These are phyloP conservation scores for Parus major DNA, from an alignment of 2,113 vertebrate genomes.

Conservation along the genomic window DNA sequence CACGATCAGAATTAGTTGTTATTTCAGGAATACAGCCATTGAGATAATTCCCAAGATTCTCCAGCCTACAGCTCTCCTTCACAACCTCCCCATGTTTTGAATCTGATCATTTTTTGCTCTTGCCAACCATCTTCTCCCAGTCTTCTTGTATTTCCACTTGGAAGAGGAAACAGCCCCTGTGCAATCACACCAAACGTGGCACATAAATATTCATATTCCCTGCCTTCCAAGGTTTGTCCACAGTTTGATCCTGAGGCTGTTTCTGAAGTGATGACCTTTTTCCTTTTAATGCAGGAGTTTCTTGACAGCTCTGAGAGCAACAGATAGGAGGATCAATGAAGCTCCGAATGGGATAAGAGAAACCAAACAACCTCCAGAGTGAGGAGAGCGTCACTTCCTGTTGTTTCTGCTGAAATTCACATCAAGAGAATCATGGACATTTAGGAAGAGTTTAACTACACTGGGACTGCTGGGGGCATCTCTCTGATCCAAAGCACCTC, in stretches of 20 bases:
- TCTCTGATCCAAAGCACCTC: not conserved
- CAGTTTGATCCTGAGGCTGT: not conserved
- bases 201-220: not conserved
- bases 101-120: not conserved
- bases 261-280: not conserved
- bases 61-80: not conserved
- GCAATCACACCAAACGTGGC: not conserved
- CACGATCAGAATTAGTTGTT: not conserved
- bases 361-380: not conserved
- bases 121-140: not conserved
- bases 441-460: not conserved
- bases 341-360: not conserved
- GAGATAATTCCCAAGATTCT: not conserved
- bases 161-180: not conserved
- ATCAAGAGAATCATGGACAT: not conserved
- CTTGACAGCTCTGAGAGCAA: not conserved
- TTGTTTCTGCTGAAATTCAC: not conserved
- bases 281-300: not conserved
- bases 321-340: not conserved
- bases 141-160: not conserved
- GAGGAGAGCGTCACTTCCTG: not conserved
- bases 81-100: not conserved
- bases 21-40: not conserved
- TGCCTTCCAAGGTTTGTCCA: not conserved
- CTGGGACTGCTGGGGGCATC: not conserved